Evolutionary conservation across 2,113 vertebrate species (phyloP).

Genomic region (Pipra filicauda): DNA sequence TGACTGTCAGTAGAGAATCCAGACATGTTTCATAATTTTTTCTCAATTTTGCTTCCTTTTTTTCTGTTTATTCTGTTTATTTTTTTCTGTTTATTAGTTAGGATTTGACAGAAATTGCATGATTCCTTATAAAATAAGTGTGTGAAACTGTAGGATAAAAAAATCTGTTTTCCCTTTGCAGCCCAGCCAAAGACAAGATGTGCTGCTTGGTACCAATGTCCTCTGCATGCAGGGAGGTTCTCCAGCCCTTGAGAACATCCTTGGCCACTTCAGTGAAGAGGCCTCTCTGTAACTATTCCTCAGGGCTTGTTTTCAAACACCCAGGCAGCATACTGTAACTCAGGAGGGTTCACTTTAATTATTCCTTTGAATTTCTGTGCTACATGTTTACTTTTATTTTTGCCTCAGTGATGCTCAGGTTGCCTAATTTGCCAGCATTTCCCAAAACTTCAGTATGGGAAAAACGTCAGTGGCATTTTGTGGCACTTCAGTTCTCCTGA

Average conservation of each 20-base stretch:
- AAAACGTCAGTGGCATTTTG: neutral
- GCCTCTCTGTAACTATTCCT: neutral
- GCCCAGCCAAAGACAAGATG: neutral
- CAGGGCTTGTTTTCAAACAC: neutral
- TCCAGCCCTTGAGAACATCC: neutral
- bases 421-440: neutral
- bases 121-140: neutral
- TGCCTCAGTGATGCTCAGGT: neutral
- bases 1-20: neutral
- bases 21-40: neutral
- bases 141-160: neutral
- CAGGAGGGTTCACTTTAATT: neutral
- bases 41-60: neutral
- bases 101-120: neutral
- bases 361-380: neutral
- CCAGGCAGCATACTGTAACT: neutral
- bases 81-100: fast-evolving
- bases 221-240: neutral
- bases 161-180: neutral
- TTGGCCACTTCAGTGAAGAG: neutral
- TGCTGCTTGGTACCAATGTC: neutral
- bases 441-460: neutral
- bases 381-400: neutral
- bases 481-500: neutral
- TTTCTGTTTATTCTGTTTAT: neutral